These are phyloP conservation scores for Sebastes iracundus DNA, from an alignment of 2,797 vertebrate genomes.

Conservation along the genomic window DNA sequence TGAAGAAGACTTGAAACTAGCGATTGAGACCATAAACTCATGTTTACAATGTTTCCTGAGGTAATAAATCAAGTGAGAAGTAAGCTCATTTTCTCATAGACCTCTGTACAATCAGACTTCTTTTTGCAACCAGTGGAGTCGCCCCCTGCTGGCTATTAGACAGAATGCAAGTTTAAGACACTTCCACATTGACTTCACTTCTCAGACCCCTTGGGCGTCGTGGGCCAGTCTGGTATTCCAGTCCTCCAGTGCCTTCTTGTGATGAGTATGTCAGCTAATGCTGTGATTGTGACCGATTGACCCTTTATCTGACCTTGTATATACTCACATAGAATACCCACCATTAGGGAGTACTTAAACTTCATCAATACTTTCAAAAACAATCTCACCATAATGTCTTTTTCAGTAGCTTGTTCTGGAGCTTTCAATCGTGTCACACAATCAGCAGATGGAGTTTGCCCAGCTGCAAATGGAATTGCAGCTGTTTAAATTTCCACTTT, in stretches of 20 bases:
- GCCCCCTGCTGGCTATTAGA: no score
- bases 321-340: background rate
- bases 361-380: background rate
- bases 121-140: no score
- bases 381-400: background rate
- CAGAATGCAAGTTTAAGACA: no score
- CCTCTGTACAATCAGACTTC: no score
- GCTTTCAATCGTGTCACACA: background rate
- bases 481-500: background rate
- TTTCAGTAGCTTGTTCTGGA: background rate
- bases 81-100: rapidly evolving
- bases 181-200: no score
- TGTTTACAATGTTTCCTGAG: no score
- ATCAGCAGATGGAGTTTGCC: background rate
- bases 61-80: no score
- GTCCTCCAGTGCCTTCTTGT: background rate
- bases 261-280: background rate
- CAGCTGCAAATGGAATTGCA: background rate
- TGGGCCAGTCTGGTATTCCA: no score
- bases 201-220: no score
- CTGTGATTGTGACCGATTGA: background rate
- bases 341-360: background rate
- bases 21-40: no score
- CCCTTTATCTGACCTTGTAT: background rate
- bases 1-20: no score